Conservation (phyloP, 2,113 vertebrate species). For the Phodopus roborovskii region DNA sequence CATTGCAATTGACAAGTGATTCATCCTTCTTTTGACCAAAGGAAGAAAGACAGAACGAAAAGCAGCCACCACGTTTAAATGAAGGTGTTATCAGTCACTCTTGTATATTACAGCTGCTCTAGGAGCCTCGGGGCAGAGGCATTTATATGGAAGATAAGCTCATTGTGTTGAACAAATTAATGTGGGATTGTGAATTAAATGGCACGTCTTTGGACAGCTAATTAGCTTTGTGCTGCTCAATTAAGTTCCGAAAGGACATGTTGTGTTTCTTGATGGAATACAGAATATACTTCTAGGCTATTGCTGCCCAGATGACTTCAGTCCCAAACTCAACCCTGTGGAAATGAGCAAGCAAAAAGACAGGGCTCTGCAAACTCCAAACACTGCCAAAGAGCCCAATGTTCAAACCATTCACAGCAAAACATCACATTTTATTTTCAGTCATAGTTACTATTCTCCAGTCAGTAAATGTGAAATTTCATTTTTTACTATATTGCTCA, state of each 20-base stretch:
- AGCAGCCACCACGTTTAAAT: constrained; percentile 80
- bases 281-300: constrained; percentile 85
- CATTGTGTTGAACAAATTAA: constrained; percentile 89
- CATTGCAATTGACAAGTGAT: constrained; percentile 78
- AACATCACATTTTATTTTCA: constrained; percentile 75
- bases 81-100: constrained; percentile 87
- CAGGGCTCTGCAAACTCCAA: constrained; percentile 65
- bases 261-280: constrained; percentile 86
- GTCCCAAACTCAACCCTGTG: constrained; percentile 49
- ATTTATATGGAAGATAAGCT: constrained; percentile 88
- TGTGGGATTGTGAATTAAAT: constrained; percentile 89
- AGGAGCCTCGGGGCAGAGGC: constrained; percentile 87
- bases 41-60: constrained; percentile 68
- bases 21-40: constrained; percentile 79
- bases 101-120: constrained; percentile 86
- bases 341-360: constrained; percentile 76
- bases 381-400: constrained; percentile 59
- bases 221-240: constrained; percentile 90
- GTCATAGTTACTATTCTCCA: constrained; percentile 46
- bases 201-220: constrained; percentile 88
- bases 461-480: constrained; percentile 60
- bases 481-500: no score
- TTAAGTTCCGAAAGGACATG: constrained; percentile 89
- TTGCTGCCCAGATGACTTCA: constrained; percentile 81
- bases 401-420: constrained; percentile 74